Base-by-base conservation (phyloP, 2,888 invertebrate species). In the Drosophila rellima region DNA sequence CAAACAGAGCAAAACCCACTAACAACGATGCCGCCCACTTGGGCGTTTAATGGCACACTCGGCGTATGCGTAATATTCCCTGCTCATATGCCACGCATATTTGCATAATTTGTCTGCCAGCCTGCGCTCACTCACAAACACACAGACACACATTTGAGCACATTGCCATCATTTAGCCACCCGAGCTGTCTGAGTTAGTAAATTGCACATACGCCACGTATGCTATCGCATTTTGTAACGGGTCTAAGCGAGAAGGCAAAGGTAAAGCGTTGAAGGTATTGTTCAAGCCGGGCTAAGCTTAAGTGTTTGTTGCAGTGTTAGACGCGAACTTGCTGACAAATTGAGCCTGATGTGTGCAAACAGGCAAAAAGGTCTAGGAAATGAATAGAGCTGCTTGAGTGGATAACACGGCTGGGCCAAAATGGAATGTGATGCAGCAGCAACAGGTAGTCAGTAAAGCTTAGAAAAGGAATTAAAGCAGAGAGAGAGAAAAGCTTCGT, bases 121-220 rank as follows among this genome's bases (percentile, higher is more conserved):
- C 31, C 62, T 54, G 40, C 20, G 39, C 26, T 35, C 51, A 15
- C 52, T 42, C 35, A 64, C 40, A 31, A 31, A 40, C 10, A 48
- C 20, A 47, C 29, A n/a, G 23, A 48, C 17, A 39, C 42, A 59
- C 3, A 15, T 40, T 20, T 29, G 26, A 54, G 50, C 73, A 84
- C 85, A 80, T 72, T 79, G 75, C 85, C 82, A 76, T 85, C 85
- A 73, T 82, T 82, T 82, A 78, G 82, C 47, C 73, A 79, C 70
- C 76, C 68, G 68, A 70, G 80, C 80, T 84, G 82, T 75, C 88
- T 87, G 85, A 82, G 88, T 82, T 88, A 79, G 74, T 84, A 86
- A 86, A 87, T 84, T 88, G 82, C 79, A 72, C 87, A 87, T 87
- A 83, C 81, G 84, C 70, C 82, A 72, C 74, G 75, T 83, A 72